phyloP scores from a whole-genome alignment of 2,113 vertebrate genomes.

The Sorex araneus region DNA sequence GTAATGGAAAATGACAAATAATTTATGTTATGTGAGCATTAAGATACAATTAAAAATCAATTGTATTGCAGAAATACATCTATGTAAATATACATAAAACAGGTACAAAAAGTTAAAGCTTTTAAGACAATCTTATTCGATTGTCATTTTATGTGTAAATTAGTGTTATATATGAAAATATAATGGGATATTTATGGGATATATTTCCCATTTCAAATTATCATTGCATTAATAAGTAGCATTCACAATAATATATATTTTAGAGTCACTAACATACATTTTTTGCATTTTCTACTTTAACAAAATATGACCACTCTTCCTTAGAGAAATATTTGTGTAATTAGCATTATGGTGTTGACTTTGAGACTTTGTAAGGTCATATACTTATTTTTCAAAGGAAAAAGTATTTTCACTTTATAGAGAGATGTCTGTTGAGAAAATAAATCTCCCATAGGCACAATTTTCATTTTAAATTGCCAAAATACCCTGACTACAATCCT shows the following conservation, averaged over 20 bases:
- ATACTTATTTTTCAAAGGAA: conserved; percentile 61
- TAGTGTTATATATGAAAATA: neutral
- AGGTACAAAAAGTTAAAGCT: conserved; percentile 19
- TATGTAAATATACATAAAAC: neutral
- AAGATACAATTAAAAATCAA: neutral
- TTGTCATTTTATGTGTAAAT: conserved; percentile 16
- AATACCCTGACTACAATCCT: conserved; percentile 11
- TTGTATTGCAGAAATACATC: neutral
- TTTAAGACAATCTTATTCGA: neutral
- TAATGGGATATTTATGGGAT: neutral
- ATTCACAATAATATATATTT: conserved; percentile 6
- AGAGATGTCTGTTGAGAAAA: conserved; percentile 55
- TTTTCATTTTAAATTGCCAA: conserved; percentile 64
- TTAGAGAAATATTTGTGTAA: conserved; percentile 8
- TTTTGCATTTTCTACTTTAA: conserved; percentile 18
- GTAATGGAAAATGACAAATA: neutral
- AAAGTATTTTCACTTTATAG: neutral
- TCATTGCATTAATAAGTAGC: neutral
- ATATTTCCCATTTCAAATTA: conserved; percentile 15
- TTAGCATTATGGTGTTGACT: conserved; percentile 55
- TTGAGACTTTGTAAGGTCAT: conserved; percentile 43
- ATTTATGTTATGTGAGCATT: neutral
- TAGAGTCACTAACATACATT: neutral
- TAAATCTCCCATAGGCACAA: conserved; percentile 26
- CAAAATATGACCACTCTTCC: conserved; percentile 46